Conservation (phyloP, 2,888 invertebrate species). For the Melanophora roralis region DNA sequence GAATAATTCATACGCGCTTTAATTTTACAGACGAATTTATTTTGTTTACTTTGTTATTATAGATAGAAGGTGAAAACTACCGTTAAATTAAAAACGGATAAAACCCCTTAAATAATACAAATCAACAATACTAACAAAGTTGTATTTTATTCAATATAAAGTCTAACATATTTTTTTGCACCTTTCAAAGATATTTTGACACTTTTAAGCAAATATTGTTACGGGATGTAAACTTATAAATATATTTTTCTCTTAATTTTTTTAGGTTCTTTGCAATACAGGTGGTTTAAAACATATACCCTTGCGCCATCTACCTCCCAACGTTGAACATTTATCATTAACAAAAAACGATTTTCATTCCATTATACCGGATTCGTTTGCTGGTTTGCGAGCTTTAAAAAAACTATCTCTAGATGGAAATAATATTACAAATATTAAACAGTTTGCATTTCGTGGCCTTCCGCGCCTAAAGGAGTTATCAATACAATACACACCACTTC, state of each 20-base stretch:
- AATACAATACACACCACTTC: conserved; percentile 90
- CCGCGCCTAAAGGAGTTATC: conserved; percentile 87
- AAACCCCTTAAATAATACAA: too few relatives aligned
- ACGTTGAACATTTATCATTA: conserved; percentile 90
- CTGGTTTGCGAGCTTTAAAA: conserved; percentile 85
- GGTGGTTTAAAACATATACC: conserved; percentile 89
- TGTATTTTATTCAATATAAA: too few relatives aligned
- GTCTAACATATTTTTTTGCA: too few relatives aligned
- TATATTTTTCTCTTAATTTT: conserved; percentile 4
- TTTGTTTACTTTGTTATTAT: too few relatives aligned
- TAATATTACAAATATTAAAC: conserved; percentile 88
- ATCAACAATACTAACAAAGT: too few relatives aligned
- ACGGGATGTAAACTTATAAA: too few relatives aligned
- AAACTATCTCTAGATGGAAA: conserved; percentile 92
- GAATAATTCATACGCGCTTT: too few relatives aligned
- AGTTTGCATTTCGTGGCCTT: conserved; percentile 91
- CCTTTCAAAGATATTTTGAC: too few relatives aligned
- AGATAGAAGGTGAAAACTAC: too few relatives aligned
- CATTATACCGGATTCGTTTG: conserved; percentile 89
- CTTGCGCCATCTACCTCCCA: conserved; percentile 83
- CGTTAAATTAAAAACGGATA: too few relatives aligned
- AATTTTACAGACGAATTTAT: too few relatives aligned
- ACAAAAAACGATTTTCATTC: conserved; percentile 90
- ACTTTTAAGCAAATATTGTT: too few relatives aligned
- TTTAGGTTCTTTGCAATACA: conserved; percentile 91